A percentile compares a stretch with the other conserved stretches of the same genome.
These are phyloP conservation scores for Caenorhabditis sp. DNA, from an alignment of 2,888 invertebrate genomes.

Conservation along the genomic window DNA sequence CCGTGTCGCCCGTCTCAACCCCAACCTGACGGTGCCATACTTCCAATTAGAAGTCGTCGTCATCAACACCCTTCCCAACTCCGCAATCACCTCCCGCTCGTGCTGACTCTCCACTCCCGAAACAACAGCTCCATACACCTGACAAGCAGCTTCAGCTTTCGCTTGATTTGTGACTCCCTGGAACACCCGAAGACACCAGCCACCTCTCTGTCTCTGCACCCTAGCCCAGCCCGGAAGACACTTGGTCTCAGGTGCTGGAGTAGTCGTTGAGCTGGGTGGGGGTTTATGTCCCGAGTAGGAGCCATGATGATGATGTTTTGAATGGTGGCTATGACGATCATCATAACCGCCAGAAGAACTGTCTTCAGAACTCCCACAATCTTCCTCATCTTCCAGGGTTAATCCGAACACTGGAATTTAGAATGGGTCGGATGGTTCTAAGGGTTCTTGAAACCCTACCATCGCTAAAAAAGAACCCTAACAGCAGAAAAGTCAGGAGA, in stretches of 20 bases:
- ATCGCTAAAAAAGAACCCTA: too few species aligned
- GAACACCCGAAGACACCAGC: slow-evolving; percentile 16
- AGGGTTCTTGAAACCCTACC: too few species aligned
- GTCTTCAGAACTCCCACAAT: too few species aligned
- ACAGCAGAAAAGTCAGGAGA: too few species aligned
- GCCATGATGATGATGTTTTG: too few species aligned
- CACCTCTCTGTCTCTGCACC: neutral
- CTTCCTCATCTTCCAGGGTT: too few species aligned
- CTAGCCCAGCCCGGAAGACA: slow-evolving; percentile 14
- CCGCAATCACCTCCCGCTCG: slow-evolving; percentile 13
- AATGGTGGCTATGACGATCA: too few species aligned
- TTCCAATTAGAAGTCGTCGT: slow-evolving; percentile 16
- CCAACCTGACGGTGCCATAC: slow-evolving; percentile 27
- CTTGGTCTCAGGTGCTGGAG: neutral
- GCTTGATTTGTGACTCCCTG: slow-evolving; percentile 7
- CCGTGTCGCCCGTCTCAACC: slow-evolving; percentile 18
- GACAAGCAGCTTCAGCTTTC: neutral
- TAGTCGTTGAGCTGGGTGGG: neutral
- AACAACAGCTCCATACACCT: neutral
- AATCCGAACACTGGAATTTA: too few species aligned
- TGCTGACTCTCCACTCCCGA: slow-evolving; percentile 5
- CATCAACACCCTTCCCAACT: slow-evolving; percentile 26
- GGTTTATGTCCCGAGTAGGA: too few species aligned
- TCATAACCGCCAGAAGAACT: too few species aligned
- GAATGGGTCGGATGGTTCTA: too few species aligned